Evolutionary conservation across 1,140 invertebrate species (phyloP).

Genomic region (Daktulosphaira vitifoliae): DNA sequence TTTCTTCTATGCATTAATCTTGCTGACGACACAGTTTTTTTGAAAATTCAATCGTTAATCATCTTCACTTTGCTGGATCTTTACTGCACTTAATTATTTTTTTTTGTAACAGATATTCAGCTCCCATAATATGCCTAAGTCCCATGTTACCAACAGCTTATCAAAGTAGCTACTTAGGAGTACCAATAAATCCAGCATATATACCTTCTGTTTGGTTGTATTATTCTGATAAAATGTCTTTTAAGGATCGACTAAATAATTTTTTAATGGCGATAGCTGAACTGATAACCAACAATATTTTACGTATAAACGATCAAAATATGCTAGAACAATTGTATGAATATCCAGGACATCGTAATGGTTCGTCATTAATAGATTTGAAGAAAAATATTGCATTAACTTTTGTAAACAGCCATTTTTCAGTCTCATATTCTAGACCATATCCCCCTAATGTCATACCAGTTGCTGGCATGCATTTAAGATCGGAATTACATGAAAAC

Average conservation of each 20-base stretch:
- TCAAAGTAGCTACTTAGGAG: neutral
- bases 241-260: constrained; percentile 3
- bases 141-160: neutral
- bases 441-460: constrained; percentile 47
- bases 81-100: too few species aligned
- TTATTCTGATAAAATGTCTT: neutral
- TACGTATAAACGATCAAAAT: neutral
- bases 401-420: constrained; percentile 50
- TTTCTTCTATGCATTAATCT: too few species aligned
- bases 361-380: constrained; percentile 1
- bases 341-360: constrained; percentile 2
- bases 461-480: constrained; percentile 52
- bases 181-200: constrained; percentile 1
- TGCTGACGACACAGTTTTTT: too few species aligned
- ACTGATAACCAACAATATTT: neutral
- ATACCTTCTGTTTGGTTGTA: constrained; percentile 1
- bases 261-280: neutral
- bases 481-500: constrained; percentile 34
- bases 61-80: too few species aligned
- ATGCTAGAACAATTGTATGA: neutral
- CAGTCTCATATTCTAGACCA: constrained; percentile 46
- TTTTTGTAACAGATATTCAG: neutral
- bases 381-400: constrained; percentile 44
- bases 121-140: neutral
- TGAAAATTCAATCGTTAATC: too few species aligned